phyloP scores from a whole-genome alignment of 2,113 vertebrate genomes.

The Macrotis lagotis region DNA sequence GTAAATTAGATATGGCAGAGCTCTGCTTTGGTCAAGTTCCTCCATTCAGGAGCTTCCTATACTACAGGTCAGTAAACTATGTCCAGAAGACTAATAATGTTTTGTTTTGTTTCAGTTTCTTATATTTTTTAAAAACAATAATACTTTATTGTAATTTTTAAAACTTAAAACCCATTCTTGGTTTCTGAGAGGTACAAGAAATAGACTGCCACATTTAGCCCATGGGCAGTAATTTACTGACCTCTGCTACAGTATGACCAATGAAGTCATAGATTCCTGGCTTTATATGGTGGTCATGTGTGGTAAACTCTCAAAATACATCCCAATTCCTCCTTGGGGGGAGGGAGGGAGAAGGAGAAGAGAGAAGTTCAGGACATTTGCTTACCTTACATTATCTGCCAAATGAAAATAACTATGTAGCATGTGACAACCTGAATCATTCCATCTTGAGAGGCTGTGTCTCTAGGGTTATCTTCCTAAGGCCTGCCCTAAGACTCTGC shows the following conservation, averaged over 20 bases:
- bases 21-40: not conserved
- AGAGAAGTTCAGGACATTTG: not conserved
- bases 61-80: not conserved
- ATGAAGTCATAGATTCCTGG: not conserved
- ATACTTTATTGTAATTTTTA: not conserved
- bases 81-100: not conserved
- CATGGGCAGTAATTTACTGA: not conserved
- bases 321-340: not conserved
- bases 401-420: not conserved
- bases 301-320: not conserved
- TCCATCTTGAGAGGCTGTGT: not conserved
- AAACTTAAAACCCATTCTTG: not conserved
- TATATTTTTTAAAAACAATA: not conserved
- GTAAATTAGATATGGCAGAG: not conserved
- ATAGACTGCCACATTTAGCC: not conserved
- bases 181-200: not conserved
- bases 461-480: not conserved
- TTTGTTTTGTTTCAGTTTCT: not conserved
- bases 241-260: not conserved
- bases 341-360: no score
- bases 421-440: not conserved
- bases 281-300: not conserved
- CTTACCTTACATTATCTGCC: not conserved
- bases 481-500: not conserved
- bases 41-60: not conserved